A percentile compares a stretch with the other conserved stretches of the same genome.
These are phyloP conservation scores for Psilopogon haemacephalus DNA, from an alignment of 2,113 vertebrate genomes.

Conservation along the genomic window DNA sequence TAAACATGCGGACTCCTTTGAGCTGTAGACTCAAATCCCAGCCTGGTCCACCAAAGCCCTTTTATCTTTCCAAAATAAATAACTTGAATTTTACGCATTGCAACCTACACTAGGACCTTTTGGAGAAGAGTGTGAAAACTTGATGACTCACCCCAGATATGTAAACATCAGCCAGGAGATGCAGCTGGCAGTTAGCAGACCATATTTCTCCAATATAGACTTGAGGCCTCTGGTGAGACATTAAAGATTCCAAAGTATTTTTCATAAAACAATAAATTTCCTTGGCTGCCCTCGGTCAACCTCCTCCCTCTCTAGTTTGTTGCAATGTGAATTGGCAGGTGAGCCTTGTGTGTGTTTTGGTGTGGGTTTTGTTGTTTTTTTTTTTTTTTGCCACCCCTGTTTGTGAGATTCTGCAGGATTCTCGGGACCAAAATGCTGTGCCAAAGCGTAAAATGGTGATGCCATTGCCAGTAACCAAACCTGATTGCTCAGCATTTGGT, in stretches of 20 bases:
- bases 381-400: neutral
- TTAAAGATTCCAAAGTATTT: constrained; percentile 15
- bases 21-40: constrained; percentile 52
- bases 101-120: constrained; percentile 13
- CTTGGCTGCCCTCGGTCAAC: neutral
- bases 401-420: neutral
- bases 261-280: constrained; percentile 4
- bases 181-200: constrained; percentile 18
- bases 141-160: constrained; percentile 5
- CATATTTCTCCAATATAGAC: constrained; percentile 14
- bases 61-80: constrained; percentile 57
- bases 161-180: constrained; percentile 16
- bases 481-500: neutral
- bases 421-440: neutral
- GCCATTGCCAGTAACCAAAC: accelerated
- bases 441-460: neutral
- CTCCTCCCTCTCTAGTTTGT: neutral
- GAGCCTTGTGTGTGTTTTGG: neutral
- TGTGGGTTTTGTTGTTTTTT: too few species aligned
- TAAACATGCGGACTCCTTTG: constrained; percentile 45
- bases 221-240: neutral
- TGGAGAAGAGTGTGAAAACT: constrained; percentile 16
- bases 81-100: constrained; percentile 24
- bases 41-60: constrained; percentile 40
- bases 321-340: neutral